Conservation (phyloP, 1,140 invertebrate species). For the Phenacoccus solenopsis region DNA sequence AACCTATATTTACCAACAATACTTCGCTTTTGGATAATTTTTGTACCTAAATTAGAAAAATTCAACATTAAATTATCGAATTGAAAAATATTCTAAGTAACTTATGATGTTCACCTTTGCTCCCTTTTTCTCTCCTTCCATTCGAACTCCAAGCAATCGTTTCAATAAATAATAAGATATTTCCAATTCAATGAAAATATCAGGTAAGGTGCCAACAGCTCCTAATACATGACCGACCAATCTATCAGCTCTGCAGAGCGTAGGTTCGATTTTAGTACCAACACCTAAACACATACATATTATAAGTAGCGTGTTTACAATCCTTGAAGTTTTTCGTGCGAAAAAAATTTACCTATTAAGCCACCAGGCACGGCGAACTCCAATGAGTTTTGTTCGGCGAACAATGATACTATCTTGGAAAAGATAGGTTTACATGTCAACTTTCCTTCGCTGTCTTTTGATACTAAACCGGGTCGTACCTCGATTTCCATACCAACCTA, state of each 20-base stretch:
- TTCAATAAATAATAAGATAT: slow-evolving; percentile 96
- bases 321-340: not conserved
- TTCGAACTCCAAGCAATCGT: slow-evolving; percentile 89
- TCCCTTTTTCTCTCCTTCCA: slow-evolving; percentile 97
- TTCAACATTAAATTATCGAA: not conserved
- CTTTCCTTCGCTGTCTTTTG: slow-evolving; percentile 91
- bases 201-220: slow-evolving; percentile 89
- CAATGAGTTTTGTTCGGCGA: slow-evolving; percentile 96
- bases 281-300: slow-evolving; percentile 49
- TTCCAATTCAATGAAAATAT: slow-evolving; percentile 96
- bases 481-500: slow-evolving; percentile 77
- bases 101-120: slow-evolving; percentile 59
- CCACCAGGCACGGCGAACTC: slow-evolving; percentile 98
- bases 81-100: not conserved
- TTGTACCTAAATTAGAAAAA: slow-evolving; percentile 46
- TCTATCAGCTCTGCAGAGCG: slow-evolving; percentile 91
- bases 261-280: slow-evolving; percentile 98
- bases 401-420: slow-evolving; percentile 94
- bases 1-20: slow-evolving; percentile 96
- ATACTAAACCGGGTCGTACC: slow-evolving; percentile 89
- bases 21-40: slow-evolving; percentile 82
- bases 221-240: slow-evolving; percentile 97
- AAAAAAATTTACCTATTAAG: slow-evolving; percentile 55
- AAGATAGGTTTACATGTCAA: slow-evolving; percentile 92
- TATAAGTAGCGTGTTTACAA: not conserved